Evolutionary conservation across 2,113 vertebrate genomes (phyloP), one percentile per base, ranked within the genome.

Genomic region (Dendrocopos noguchii): DNA sequence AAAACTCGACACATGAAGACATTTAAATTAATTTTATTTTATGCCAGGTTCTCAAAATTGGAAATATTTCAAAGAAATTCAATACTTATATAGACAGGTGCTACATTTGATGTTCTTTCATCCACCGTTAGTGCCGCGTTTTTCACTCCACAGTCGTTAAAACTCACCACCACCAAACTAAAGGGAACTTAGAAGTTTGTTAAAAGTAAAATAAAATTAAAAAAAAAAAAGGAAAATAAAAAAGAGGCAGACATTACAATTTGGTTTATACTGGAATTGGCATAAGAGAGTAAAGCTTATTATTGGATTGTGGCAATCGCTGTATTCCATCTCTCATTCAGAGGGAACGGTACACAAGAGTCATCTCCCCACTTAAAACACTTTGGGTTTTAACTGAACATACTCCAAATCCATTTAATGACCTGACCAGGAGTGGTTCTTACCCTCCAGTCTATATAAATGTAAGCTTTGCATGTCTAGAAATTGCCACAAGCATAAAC

Each of bases 21-120:
- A 72, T 93, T 95, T 96, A 96, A 96, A 94, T 95, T 96, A 96
- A 84, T 83, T 96, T 96, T 96, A 96, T 96, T 96, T 94, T 94
- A 94, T 95, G 87, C 79, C 84, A 95, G 82, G 84, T 95, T 96
- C 94, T 94, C 95, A 95, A 95, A 96, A 94, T 94, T 89, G 89
- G 95, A 93, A 89, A 83, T 94, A 92, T 90, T 90, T 92, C 83
- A 86, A 96, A 92, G 95, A 92, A 96, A 94, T 91, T 80, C 87
- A 94, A 34, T 94, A 94, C 68, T 94, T 56, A 52, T 67, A 94
- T 52, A 91, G 94, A 96, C 92, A 94, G 95, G 87, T 95, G 94
- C 96, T 96, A 96, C 94, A 91, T 91, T 90, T 90, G 91, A 95
- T 92, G 89, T 86, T 89, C 91, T 59, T 65, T 86, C 79, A 83